These are phyloP conservation scores for Cynaeus angustus DNA, from an alignment of 2,888 invertebrate genomes.

Conservation along the genomic window DNA sequence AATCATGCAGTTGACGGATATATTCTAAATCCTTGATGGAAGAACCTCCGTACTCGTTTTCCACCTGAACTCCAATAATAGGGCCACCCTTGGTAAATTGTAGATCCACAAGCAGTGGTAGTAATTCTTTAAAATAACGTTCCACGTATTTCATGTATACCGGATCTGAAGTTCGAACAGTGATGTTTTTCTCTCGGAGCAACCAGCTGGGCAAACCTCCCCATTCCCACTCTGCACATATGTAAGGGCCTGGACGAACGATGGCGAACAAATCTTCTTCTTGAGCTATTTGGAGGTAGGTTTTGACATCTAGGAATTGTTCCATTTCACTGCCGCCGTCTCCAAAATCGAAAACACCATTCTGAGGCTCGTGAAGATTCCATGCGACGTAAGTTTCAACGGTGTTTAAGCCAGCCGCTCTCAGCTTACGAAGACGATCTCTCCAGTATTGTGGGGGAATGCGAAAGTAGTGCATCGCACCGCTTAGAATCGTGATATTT, in stretches of 20 bases:
- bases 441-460: constrained; percentile 86
- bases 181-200: constrained; percentile 70
- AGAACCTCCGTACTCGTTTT: constrained; percentile 93
- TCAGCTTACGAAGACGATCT: constrained; percentile 83
- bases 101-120: constrained; percentile 71
- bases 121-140: constrained; percentile 73
- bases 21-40: constrained; percentile 66
- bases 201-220: constrained; percentile 63
- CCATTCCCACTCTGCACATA: constrained; percentile 90
- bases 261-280: constrained; percentile 85
- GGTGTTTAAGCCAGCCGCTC: constrained; percentile 89
- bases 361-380: constrained; percentile 89
- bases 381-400: constrained; percentile 91
- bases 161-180: constrained; percentile 66
- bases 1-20: constrained; percentile 68
- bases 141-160: constrained; percentile 71
- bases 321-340: constrained; percentile 74
- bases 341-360: constrained; percentile 78
- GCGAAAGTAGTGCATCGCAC: constrained; percentile 89
- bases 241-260: constrained; percentile 90
- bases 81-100: constrained; percentile 78
- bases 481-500: constrained; percentile 71
- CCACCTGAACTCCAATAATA: constrained; percentile 68
- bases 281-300: constrained; percentile 82
- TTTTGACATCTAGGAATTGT: constrained; percentile 73